A percentile compares a stretch with the other conserved stretches of the same genome.
These are phyloP conservation scores for Enteromius paludinosus DNA, from an alignment of 2,797 vertebrate species.

Conservation along the genomic window DNA sequence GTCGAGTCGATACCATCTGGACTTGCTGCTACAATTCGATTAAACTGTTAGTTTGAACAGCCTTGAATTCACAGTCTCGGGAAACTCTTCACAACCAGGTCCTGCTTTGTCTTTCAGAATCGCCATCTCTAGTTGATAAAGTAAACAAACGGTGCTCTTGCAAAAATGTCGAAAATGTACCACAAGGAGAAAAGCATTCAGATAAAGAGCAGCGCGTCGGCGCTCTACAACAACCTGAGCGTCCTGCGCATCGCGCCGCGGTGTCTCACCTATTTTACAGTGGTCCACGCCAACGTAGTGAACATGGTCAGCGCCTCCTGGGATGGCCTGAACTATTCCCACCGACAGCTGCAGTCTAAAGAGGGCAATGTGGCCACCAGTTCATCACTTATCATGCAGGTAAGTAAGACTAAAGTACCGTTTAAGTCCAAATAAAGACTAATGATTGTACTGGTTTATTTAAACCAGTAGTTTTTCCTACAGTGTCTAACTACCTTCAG, in stretches of 20 bases:
- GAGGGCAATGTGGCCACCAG: conserved; percentile 82
- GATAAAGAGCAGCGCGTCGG: conserved; percentile 85
- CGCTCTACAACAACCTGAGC: conserved; percentile 92
- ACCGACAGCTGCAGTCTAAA: conserved; percentile 90
- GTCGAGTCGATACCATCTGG: background rate
- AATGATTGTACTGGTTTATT: background rate
- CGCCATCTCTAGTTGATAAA: background rate
- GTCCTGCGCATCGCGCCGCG: conserved; percentile 81
- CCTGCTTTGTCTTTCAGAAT: conserved; percentile 28
- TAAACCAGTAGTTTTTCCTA: background rate
- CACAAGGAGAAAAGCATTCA: conserved; percentile 85
- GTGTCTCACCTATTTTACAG: conserved; percentile 82
- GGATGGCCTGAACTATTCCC: conserved; percentile 85
- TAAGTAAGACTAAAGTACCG: conserved; percentile 68
- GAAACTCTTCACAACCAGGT: background rate
- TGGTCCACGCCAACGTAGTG: conserved; percentile 87
- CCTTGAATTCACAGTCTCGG: background rate
- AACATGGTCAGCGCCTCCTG: conserved; percentile 86
- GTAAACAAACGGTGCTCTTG: background rate
- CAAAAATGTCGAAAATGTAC: conserved; percentile 78
- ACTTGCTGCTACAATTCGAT: background rate
- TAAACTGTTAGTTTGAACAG: background rate
- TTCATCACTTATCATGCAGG: conserved; percentile 90
- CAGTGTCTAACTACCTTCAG: background rate
- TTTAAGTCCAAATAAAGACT: background rate